Conservation (phyloP, 2,888 invertebrate species). For the Leptopilina myrica region DNA sequence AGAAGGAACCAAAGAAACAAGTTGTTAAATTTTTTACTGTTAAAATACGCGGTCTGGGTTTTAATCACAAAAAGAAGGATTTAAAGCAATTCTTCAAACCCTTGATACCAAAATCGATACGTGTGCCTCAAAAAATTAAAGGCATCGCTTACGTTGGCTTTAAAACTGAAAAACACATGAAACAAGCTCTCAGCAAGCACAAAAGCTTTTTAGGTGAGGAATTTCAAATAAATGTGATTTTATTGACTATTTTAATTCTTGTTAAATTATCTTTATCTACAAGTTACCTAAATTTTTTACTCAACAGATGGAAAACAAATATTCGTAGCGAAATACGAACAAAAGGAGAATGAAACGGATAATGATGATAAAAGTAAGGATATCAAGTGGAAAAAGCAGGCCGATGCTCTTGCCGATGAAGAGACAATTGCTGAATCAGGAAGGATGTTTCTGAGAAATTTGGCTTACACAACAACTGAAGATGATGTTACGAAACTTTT, state of each 20-base stretch:
- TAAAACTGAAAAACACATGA: slow-evolving; percentile 87
- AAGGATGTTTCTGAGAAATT: slow-evolving; percentile 93
- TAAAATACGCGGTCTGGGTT: slow-evolving; percentile 88
- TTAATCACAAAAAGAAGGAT: slow-evolving; percentile 88
- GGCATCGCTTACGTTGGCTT: slow-evolving; percentile 96
- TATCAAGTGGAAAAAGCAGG: slow-evolving; percentile 81
- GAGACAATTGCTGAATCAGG: slow-evolving; percentile 94
- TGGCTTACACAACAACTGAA: slow-evolving; percentile 91
- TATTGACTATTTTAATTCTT: slow-evolving; percentile 17
- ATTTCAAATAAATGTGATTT: slow-evolving; percentile 50
- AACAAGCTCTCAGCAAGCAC: slow-evolving; percentile 88
- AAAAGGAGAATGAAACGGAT: slow-evolving; percentile 72
- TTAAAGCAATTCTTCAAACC: slow-evolving; percentile 92
- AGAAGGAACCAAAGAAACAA: slow-evolving; percentile 72
- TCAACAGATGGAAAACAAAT: slow-evolving; percentile 81
- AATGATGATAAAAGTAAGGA: slow-evolving; percentile 64
- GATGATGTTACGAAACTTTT: slow-evolving; percentile 90
- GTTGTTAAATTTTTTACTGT: slow-evolving; percentile 79
- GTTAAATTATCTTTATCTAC: slow-evolving; percentile 18
- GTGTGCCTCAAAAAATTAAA: slow-evolving; percentile 86
- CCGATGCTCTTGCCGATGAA: slow-evolving; percentile 82
- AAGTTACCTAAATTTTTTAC: slow-evolving; percentile 16
- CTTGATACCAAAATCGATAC: slow-evolving; percentile 86
- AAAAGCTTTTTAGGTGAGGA: slow-evolving; percentile 89
- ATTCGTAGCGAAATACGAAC: slow-evolving; percentile 78